A percentile compares a stretch with the other conserved stretches of the same genome.
These are phyloP conservation scores for Drosophila trapezifrons DNA, from an alignment of 1,140 invertebrate genomes.

Conservation along the genomic window DNA sequence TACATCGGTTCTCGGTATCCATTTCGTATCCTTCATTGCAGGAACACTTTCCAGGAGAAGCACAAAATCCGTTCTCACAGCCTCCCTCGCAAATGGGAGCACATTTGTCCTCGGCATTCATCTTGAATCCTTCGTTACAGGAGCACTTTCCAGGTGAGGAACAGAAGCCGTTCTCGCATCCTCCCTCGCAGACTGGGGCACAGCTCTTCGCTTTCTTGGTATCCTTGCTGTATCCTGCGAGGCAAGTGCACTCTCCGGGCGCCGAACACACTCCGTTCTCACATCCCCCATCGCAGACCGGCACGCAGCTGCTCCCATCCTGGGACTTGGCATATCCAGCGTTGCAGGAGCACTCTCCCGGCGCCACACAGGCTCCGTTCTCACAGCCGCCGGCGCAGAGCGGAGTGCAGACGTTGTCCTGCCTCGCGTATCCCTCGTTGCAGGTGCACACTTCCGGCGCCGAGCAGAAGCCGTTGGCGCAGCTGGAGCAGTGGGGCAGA, in stretches of 20 bases:
- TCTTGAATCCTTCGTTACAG: conserved; percentile 12
- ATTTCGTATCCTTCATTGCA: conserved; percentile 17
- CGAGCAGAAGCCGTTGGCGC: conserved; percentile 32
- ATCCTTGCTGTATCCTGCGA: conserved; percentile 5
- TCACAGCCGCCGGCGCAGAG: conserved; percentile 17
- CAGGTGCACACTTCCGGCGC: conserved; percentile 30
- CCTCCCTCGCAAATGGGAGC: conserved; percentile 5
- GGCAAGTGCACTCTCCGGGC: conserved; percentile 13
- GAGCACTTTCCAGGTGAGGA: conserved; percentile 14
- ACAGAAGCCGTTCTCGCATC: conserved; percentile 30
- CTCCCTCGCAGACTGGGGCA: conserved; percentile 3
- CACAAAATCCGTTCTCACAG: conserved; percentile 22
- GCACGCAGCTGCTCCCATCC: conserved; percentile 3
- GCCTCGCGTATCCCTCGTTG: conserved; percentile 6
- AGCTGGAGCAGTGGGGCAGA: conserved; percentile 9
- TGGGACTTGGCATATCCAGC: not conserved
- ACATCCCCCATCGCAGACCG: conserved; percentile 12
- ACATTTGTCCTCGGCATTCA: conserved; percentile 2
- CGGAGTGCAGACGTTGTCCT: conserved; percentile 7
- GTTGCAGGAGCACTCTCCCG: conserved; percentile 17
- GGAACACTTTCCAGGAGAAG: conserved; percentile 7
- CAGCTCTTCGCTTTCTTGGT: conserved; percentile 11
- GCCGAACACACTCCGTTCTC: conserved; percentile 16
- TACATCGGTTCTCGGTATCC: conserved; percentile 8
- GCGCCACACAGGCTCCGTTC: conserved; percentile 21